Evolutionary conservation across 2,113 vertebrate species (phyloP).

Genomic region (Dasyprocta punctata): DNA sequence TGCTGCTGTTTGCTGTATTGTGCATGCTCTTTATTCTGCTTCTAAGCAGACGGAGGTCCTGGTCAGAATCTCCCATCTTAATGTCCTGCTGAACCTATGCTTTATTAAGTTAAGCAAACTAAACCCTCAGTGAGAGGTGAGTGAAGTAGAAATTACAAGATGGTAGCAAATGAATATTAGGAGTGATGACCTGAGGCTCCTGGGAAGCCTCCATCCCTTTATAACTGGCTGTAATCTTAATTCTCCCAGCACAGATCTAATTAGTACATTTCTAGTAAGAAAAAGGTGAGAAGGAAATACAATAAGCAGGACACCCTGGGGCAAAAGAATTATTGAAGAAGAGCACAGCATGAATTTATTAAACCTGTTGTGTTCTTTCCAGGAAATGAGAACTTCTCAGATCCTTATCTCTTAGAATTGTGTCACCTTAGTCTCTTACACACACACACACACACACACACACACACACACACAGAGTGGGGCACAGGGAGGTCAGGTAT

Average conservation of each 20-base stretch:
- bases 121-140: background rate
- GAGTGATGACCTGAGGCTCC: background rate
- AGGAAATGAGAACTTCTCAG: slow-evolving; percentile 38
- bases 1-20: background rate
- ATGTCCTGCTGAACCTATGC: background rate
- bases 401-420: background rate
- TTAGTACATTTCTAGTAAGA: slow-evolving; percentile 20
- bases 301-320: slow-evolving; percentile 9
- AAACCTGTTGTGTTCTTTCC: background rate
- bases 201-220: background rate
- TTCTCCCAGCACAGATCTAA: slow-evolving; percentile 44
- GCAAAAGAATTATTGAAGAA: slow-evolving; percentile 32
- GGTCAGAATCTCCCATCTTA: background rate
- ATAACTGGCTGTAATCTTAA: background rate
- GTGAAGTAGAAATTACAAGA: background rate
- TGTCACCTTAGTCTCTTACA: no score
- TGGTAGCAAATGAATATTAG: background rate
- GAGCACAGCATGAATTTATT: background rate
- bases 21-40: background rate
- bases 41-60: background rate
- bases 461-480: background rate
- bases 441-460: background rate
- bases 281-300: background rate
- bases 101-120: background rate
- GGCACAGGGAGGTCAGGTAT: background rate